Evolutionary conservation across 2,113 vertebrate species (phyloP).

Genomic region (Phalacrocorax brasilianus): DNA sequence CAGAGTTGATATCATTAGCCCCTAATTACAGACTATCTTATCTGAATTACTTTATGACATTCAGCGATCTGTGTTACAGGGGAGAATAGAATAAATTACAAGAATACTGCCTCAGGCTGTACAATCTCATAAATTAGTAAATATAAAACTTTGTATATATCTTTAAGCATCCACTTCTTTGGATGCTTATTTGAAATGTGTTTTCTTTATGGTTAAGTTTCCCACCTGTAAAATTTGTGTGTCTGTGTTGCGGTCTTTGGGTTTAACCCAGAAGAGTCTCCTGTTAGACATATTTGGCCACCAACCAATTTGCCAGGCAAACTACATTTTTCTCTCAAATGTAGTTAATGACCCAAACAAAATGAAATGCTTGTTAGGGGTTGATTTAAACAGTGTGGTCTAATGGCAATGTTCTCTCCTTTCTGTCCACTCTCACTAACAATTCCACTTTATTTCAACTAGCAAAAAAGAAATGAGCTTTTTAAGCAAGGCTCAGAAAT

Average conservation of each 20-base stretch:
- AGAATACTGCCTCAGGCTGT: background rate
- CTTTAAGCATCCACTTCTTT: background rate
- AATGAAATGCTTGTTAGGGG: slow-evolving; percentile 56
- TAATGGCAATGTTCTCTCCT: slow-evolving; percentile 42
- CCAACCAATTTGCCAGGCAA: slow-evolving; percentile 26
- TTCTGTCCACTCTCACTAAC: slow-evolving; percentile 37
- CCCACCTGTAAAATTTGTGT: background rate
- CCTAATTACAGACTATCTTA: slow-evolving; percentile 3
- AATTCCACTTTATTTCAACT: slow-evolving; percentile 34
- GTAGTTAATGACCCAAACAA: slow-evolving; percentile 51
- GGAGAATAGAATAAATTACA: background rate
- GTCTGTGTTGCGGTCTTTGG: background rate
- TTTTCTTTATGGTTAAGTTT: background rate
- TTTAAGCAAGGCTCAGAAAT: background rate
- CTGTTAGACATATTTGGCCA: slow-evolving; percentile 22
- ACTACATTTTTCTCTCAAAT: slow-evolving; percentile 51
- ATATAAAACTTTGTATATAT: background rate
- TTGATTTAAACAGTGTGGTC: slow-evolving; percentile 55
- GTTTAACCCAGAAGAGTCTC: background rate
- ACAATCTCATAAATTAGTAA: background rate
- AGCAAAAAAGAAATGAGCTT: background rate
- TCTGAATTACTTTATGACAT: background rate
- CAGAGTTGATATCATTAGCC: background rate
- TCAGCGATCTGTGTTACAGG: slow-evolving; percentile 1
- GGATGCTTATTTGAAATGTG: background rate